Conservation (phyloP, 2,888 invertebrate genomes). For the Adelognathus sp. region DNA sequence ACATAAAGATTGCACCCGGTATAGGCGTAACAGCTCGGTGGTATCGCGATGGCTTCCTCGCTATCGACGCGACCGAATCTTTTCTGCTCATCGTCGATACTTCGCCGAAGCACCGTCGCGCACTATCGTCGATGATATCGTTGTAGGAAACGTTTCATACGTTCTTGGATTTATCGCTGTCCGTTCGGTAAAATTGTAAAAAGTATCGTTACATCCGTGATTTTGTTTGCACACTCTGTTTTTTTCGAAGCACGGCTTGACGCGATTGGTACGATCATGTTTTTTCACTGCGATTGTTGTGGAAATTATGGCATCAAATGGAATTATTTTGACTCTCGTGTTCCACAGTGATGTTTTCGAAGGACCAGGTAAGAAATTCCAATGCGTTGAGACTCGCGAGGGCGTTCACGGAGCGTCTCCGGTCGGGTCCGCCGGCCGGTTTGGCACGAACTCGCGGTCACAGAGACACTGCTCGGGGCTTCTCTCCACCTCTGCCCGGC, state of each 20-base stretch:
- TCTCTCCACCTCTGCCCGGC: constrained; percentile 44
- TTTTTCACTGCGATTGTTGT: too few species aligned
- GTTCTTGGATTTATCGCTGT: too few species aligned
- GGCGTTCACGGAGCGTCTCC: neutral
- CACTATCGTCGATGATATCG: neutral
- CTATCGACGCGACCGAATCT: constrained; percentile 33
- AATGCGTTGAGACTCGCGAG: constrained; percentile 44
- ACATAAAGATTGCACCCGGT: neutral
- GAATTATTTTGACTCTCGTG: too few species aligned
- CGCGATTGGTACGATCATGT: too few species aligned
- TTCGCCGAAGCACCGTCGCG: neutral
- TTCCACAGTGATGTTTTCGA: too few species aligned
- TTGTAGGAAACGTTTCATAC: too few species aligned
- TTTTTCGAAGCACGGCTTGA: too few species aligned
- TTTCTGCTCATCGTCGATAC: constrained; percentile 22
- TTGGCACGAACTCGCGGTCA: constrained; percentile 37
- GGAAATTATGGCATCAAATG: too few species aligned
- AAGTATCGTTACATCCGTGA: too few species aligned
- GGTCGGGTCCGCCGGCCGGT: constrained; percentile 39
- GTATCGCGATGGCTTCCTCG: constrained; percentile 23
- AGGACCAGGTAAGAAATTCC: constrained; percentile 47
- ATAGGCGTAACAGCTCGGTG: neutral
- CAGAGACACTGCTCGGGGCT: constrained; percentile 25
- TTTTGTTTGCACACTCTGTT: too few species aligned
- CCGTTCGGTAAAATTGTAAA: too few species aligned